Conservation (phyloP, 2,113 vertebrate genomes). For the Thymallus thymallus region DNA sequence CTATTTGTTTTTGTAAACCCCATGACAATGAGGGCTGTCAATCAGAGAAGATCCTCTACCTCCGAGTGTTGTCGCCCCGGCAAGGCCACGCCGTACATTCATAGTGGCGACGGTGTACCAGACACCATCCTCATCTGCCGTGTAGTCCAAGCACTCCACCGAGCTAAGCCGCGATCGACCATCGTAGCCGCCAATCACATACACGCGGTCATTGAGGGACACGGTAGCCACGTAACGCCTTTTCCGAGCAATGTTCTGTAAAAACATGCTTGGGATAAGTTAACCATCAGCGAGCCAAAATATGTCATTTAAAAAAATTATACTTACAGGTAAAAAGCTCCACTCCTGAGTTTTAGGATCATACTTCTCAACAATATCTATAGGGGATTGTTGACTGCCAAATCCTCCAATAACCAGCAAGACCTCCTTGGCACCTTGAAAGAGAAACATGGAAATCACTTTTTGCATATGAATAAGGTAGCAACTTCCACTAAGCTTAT, state of each 20-base stretch:
- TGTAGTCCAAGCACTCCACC: conserved; percentile 95
- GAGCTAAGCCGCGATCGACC: conserved; percentile 95
- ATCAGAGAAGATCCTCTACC: conserved; percentile 67
- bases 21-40: conserved; percentile 5
- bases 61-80: conserved; percentile 93
- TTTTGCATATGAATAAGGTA: background rate
- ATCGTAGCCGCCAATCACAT: conserved; percentile 96
- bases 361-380: conserved; percentile 98
- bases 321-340: conserved; percentile 93
- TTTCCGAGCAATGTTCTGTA: conserved; percentile 93
- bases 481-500: conserved; percentile 18
- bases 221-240: conserved; percentile 95
- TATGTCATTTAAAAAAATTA: too few relatives aligned
- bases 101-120: conserved; percentile 99
- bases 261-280: background rate
- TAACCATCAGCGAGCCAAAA: background rate
- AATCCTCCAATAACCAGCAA: conserved; percentile 96
- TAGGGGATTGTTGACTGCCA: conserved; percentile 96
- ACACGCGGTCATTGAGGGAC: conserved; percentile 92
- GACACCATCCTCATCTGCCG: conserved; percentile 92
- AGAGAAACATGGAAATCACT: conserved; percentile 16
- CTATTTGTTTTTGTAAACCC: conserved; percentile 1
- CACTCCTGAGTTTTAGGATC: conserved; percentile 98
- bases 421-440: conserved; percentile 94
- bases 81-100: conserved; percentile 93